Evolutionary conservation across 2,797 vertebrate species (phyloP).

Genomic region (Nasua narica): DNA sequence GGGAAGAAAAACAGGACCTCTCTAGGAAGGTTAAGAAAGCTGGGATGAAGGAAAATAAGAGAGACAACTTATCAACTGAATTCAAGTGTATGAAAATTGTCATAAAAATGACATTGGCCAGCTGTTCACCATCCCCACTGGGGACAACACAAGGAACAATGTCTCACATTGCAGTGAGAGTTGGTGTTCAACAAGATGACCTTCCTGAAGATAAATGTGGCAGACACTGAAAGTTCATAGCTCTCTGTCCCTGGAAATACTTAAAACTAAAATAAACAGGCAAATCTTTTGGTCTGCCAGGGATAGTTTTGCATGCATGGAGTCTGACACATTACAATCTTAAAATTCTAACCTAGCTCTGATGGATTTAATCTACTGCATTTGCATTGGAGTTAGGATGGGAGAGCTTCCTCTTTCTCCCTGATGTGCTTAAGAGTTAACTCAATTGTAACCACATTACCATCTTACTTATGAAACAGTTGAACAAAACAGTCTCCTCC

Average conservation of each 20-base stretch:
- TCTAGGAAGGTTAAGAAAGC: constrained; percentile 48
- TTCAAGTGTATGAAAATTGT: constrained; percentile 13
- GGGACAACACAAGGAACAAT: not conserved
- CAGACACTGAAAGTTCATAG: not conserved
- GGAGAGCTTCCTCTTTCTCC: not conserved
- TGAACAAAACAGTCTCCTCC: not conserved
- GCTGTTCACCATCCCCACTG: not conserved
- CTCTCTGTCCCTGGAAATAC: not conserved
- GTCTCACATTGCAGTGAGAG: not conserved
- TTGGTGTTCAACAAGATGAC: not conserved
- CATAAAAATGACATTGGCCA: constrained; percentile 46
- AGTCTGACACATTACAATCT: not conserved
- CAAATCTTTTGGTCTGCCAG: not conserved
- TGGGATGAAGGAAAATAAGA: not conserved
- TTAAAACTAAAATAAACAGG: not conserved
- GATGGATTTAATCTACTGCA: not conserved
- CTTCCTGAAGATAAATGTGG: not conserved
- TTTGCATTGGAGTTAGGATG: not conserved
- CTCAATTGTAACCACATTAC: not conserved
- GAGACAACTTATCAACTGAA: not conserved
- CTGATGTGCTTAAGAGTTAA: not conserved
- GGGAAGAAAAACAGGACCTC: constrained; percentile 29
- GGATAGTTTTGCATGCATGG: not conserved
- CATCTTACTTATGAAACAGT: not conserved
- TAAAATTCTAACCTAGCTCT: not conserved